Percentiles rank a stretch among this genome's conserved stretches.
Conservation (phyloP, 2,113 vertebrate genomes). For the Malurus alboscapulatus region DNA sequence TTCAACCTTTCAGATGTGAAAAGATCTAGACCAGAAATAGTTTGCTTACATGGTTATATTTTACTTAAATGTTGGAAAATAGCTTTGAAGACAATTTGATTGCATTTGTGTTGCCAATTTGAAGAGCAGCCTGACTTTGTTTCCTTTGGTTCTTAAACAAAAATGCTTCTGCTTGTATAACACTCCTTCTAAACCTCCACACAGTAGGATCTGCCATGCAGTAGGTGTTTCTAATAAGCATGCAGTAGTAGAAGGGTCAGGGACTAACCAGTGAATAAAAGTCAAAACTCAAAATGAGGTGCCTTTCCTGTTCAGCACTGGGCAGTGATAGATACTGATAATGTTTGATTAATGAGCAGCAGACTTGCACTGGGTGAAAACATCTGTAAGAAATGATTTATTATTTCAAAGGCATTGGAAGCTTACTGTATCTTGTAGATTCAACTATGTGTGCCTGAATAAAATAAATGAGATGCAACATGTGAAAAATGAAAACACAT, state of each 20-base stretch:
- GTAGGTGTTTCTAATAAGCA: conserved; percentile 47
- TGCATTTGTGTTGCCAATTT: conserved; percentile 24
- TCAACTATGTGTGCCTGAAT: conserved; percentile 77
- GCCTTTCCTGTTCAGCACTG: conserved; percentile 66
- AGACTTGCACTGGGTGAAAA: conserved; percentile 75
- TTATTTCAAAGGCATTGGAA: conserved; percentile 80
- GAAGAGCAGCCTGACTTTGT: conserved; percentile 2
- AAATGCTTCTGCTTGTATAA: neutral
- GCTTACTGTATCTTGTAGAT: conserved; percentile 76
- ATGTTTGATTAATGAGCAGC: conserved; percentile 86
- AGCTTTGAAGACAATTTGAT: conserved; percentile 19
- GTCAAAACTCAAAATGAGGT: conserved; percentile 75
- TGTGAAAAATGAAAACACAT: conserved; percentile 85
- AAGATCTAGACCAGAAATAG: neutral
- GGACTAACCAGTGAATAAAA: conserved; percentile 74
- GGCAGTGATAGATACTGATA: conserved; percentile 82
- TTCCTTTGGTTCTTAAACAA: neutral
- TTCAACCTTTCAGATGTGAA: neutral
- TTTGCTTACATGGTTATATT: conserved; percentile 12
- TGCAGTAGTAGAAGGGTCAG: conserved; percentile 67
- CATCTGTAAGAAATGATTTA: conserved; percentile 86
- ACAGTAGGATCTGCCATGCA: neutral
- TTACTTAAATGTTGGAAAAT: neutral
- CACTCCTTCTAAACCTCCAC: neutral
- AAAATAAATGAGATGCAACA: conserved; percentile 88